Evolutionary conservation across 23 tunicate genomes (phyloP), one percentile per base, ranked within the genome.

Genomic region (Trididemnum nubilum): DNA sequence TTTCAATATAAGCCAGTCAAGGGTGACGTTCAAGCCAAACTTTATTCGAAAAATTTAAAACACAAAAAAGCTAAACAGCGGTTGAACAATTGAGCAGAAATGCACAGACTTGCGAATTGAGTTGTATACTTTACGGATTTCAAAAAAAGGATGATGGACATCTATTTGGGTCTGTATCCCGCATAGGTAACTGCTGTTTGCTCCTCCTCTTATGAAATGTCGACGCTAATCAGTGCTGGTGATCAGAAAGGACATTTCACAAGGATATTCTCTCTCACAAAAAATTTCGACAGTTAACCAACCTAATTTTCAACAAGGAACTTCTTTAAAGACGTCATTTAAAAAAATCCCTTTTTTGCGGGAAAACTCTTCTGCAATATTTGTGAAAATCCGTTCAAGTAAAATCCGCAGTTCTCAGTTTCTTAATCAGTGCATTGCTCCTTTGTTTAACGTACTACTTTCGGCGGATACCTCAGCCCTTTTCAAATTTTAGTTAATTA

Each of bases 171-270:
- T 44, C 12, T 15, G 15, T 9, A 44, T 9, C 12, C 15, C 15
- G 15, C 54, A 44, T 44, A 44, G 54, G 9, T 24, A 61, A 61
- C 67, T 24, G 67, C 26, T 21, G 3, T 26, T n/a, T 61, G 22
- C 26, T 61, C 67, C 28, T 24, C 67, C n/a, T 24, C 31, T 73
- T 19, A 7, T 36, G 61, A 88, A 82, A 88, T 82, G 81, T 29
- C 92, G 50, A 63, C 83, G 67, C 73, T 73, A 73, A 65, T 70
- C 75, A 88, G 92, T 88, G 92, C 92, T 88, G 92, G 92, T 88
- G 73, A 82, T 76, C 92, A 39, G 36, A 82, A 79, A 19, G 50
- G 92, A 33, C 87, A 82, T 88, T 82, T 88, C 67, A 38, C 2
- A 9, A 52, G 54, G 67, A 29, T 2, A n/a, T 61, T 5, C 26